phyloP scores from a whole-genome alignment of 2,888 invertebrate genomes.

The Tenthredo notha region DNA sequence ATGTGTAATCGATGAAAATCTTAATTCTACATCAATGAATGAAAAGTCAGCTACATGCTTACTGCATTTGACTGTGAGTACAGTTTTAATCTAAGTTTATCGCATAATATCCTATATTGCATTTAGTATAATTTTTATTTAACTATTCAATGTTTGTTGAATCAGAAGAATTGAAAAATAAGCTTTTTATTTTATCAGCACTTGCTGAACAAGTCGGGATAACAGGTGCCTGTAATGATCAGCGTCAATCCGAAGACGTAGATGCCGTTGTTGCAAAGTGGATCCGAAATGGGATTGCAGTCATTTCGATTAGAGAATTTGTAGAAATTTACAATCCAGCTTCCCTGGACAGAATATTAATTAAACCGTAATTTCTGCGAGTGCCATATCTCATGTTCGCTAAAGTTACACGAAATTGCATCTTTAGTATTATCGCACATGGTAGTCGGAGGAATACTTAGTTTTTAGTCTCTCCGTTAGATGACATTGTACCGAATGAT shows the following conservation, averaged over 20 bases:
- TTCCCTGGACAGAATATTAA: background rate
- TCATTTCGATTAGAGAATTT: background rate
- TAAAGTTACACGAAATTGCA: background rate
- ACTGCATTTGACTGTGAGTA: constrained; percentile 62
- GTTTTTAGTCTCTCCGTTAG: background rate
- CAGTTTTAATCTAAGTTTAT: background rate
- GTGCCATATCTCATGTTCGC: background rate
- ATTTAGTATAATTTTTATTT: background rate
- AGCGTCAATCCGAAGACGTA: background rate
- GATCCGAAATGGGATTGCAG: background rate
- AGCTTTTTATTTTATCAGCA: background rate
- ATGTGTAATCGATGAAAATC: constrained; percentile 62
- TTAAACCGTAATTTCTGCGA: background rate
- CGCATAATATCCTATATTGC: background rate
- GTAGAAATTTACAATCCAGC: background rate
- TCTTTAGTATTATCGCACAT: background rate
- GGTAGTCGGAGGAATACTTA: background rate
- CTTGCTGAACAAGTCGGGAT: background rate
- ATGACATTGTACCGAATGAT: background rate
- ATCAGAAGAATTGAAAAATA: background rate
- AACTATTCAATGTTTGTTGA: background rate
- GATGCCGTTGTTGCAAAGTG: background rate
- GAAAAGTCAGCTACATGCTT: constrained; percentile 60
- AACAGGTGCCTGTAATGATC: background rate
- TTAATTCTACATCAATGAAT: constrained; percentile 58